Conservation (phyloP, 2,888 invertebrate species). For the Eupithecia abbreviata region DNA sequence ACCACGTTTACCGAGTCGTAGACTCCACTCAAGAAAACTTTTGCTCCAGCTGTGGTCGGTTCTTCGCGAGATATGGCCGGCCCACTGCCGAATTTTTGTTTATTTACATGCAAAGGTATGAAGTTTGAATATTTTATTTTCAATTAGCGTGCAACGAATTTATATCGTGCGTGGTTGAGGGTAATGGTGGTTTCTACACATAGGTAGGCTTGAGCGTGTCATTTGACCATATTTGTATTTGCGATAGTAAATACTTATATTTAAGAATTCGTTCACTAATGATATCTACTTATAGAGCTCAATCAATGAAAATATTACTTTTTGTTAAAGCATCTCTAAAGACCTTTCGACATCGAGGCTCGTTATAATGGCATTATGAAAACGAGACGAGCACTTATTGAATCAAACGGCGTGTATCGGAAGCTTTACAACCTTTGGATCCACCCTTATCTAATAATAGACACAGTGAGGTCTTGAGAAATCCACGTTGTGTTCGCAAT, state of each 20-base stretch:
- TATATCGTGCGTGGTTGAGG: not conserved
- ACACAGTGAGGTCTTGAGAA: conserved; percentile 20
- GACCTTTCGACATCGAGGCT: not conserved
- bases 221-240: not conserved
- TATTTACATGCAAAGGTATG: conserved; percentile 1
- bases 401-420: conserved; percentile 9
- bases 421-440: conserved; percentile 25
- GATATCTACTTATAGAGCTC: no score
- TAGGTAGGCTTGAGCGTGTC: not conserved
- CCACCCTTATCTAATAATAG: conserved; percentile 33
- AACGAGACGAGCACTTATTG: conserved; percentile 12
- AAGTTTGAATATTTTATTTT: not conserved
- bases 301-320: not conserved
- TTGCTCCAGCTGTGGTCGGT: no score
- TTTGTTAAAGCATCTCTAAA: not conserved
- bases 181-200: not conserved
- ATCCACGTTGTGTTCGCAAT: conserved; percentile 16
- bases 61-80: no score
- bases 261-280: no score
- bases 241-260: no score
- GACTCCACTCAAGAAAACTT: no score
- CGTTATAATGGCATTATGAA: not conserved
- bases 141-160: not conserved
- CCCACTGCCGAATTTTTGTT: no score
- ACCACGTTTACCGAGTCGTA: no score